Percentiles rank a stretch among this genome's conserved stretches.
These are phyloP conservation scores for Lithodes maja DNA, from an alignment of 2,888 invertebrate genomes.

Conservation along the genomic window DNA sequence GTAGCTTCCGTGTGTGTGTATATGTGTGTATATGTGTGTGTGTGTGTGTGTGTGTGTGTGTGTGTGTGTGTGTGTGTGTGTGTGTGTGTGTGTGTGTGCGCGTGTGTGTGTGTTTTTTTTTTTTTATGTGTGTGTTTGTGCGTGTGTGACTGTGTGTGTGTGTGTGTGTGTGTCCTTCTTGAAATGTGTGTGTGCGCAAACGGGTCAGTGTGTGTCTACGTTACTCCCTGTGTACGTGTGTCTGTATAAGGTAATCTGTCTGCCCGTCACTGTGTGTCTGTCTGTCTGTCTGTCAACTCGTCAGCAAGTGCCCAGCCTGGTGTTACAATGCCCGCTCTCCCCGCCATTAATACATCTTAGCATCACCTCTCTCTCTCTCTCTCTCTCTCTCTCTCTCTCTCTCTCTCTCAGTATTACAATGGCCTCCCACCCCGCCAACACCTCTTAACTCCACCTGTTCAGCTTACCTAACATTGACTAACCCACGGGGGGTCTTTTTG, in stretches of 20 bases:
- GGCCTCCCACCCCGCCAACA: too few relatives aligned
- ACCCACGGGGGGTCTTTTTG: too few relatives aligned
- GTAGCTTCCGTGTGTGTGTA: neutral
- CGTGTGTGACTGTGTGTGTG: too few relatives aligned
- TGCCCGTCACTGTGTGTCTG: neutral
- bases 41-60: slow-evolving; percentile 5
- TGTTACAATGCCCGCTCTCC: neutral
- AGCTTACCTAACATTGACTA: too few relatives aligned
- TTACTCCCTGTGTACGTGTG: too few relatives aligned
- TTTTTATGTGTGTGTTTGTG: too few relatives aligned
- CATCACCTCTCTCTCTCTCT: neutral
- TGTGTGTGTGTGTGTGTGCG: neutral
- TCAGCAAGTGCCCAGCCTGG: too few relatives aligned
- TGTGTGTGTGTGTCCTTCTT: too few relatives aligned
- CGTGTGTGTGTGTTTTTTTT: too few relatives aligned
- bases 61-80: slow-evolving; percentile 1
- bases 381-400: slow-evolving; percentile 20
- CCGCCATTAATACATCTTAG: neutral
- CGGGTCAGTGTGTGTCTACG: too few relatives aligned
- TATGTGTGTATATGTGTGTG: slow-evolving; percentile 20
- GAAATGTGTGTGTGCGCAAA: neutral
- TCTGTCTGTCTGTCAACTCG: slow-evolving; percentile 9
- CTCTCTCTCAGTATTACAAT: neutral
- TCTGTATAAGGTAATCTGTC: neutral
- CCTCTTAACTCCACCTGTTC: too few relatives aligned